Evolutionary conservation across 2,113 vertebrate species (phyloP), one percentile per base, ranked within the genome.

Genomic region (Hippocampus barbouri): DNA sequence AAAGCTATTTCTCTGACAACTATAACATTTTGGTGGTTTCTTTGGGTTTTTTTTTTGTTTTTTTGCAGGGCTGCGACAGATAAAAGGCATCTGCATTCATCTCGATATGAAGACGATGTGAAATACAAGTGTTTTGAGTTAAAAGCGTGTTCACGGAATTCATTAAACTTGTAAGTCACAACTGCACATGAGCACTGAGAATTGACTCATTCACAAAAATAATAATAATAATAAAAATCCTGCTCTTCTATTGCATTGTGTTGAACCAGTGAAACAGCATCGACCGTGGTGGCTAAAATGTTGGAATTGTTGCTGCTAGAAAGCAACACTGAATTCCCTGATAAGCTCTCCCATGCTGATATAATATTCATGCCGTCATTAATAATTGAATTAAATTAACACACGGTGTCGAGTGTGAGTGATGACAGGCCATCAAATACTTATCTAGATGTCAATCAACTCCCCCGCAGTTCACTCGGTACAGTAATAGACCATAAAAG

Each of bases 381-480:
- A 84, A 90, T 89, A 88, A 91, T 90, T 89, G 79, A 90, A 90
- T 86, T 86, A 84, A 86, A 89, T 89, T 89, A 90, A 89, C 85
- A 87, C 86, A 78, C 76, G 79, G 81, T 61, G 76, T 86, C 78
- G 73, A 86, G 81, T 77, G 77, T 78, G 85, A 81, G 80, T 78
- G 83, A 87, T 90, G 88, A 83, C 83, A 87, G 85, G 57, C 72
- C 49, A 79, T 88, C 85, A 90, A 85, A 86, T 70, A 65, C 72
- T 78, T 72, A 85, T 88, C 71, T 76, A 73, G 80, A 76, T 90
- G 90, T 87, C 89, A 90, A 85, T 91, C 90, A 87, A 27, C 56
- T 65, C 79, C 75, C 68, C 57, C 59, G 15, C 66, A 74, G 68
- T 51, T 34, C 49, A 68, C 45, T 53, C 18, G 8, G 25, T 27